Evolutionary conservation across 2,113 vertebrate species (phyloP), one percentile per base, ranked within the genome.

Genomic region (Periophthalmodon schlosseri): DNA sequence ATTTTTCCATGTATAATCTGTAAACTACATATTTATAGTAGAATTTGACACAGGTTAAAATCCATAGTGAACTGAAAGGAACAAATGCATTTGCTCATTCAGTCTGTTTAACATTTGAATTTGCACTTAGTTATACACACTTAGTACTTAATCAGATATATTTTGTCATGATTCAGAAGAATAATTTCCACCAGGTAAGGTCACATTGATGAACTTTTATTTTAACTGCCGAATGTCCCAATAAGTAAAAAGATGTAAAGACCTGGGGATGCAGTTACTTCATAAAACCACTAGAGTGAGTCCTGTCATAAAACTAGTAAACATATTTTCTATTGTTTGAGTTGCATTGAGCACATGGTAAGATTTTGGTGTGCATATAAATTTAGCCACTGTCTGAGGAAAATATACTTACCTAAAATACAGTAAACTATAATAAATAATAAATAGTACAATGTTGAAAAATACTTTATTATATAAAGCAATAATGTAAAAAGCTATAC

Each of bases 381-480:
- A 44, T 52, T 52, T 52, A 20, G 16, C 6, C 16, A 6, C 3
- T 18, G 49, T 18, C 16, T 18, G 49, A 52, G 49, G 49, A 52
- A 47, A 47, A 52, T 20, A 52, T 44, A 44, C 39, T 44, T 44
- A 44, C 39, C 10, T 44, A 44, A 44, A 44, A 39, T 39, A 44
- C 8, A 44, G 9, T 1, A 44, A 44, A 44, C 39, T 44, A 44
- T 52, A 52, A 20, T 1, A 52, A 18, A 50, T 50, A 50, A 52
- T 57, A 13, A 5, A 20, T 52, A 18, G 18, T 81, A 44, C 4
- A 52, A 52, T 52, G 16, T 65, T 68, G 64, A 84, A 88, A 87
- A 91, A 85, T 69, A 79, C 73, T 94, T 92, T 90, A 92, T 92
- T 92, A 76, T 73, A 69, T 34, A 52, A 64, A 57, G 4, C 61